Evolutionary conservation across 2,113 vertebrate genomes (phyloP).

Genomic region (Otocyon megalotis): DNA sequence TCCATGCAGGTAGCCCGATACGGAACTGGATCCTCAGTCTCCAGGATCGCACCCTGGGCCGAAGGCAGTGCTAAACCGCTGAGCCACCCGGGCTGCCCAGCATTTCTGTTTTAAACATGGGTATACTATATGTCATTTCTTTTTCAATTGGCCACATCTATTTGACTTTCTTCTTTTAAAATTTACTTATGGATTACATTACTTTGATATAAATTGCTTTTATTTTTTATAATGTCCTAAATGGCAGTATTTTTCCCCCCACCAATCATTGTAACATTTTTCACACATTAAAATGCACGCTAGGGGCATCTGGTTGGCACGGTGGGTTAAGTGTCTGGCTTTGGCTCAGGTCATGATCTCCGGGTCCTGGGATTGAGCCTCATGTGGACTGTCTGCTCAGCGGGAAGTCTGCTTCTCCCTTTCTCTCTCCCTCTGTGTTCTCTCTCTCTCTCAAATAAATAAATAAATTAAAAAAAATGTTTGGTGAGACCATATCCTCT

Average conservation of each 20-base stretch:
- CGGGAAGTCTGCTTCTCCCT: no score
- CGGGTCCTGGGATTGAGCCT: no score
- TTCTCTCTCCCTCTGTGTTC: background rate
- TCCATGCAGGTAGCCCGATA: no score
- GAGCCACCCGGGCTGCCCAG: no score
- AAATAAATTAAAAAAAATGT: background rate
- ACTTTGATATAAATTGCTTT: background rate
- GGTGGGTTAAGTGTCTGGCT: background rate
- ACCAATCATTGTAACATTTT: background rate
- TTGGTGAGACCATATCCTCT: background rate
- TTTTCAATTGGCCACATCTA: background rate
- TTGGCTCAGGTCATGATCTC: background rate
- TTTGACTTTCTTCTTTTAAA: background rate
- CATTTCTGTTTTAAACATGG: background rate
- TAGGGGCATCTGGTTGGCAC: background rate
- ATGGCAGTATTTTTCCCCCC: background rate
- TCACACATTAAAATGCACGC: background rate
- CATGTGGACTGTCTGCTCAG: no score
- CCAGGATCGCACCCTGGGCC: no score
- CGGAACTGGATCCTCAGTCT: no score
- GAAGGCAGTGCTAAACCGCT: no score
- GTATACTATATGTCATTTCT: background rate
- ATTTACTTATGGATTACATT: background rate
- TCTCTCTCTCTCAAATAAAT: background rate
- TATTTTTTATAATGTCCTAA: background rate